A percentile compares a stretch with the other conserved stretches of the same genome.
These are phyloP conservation scores for Conops quadrifasciatus DNA, from an alignment of 2,888 invertebrate species.

Conservation along the genomic window DNA sequence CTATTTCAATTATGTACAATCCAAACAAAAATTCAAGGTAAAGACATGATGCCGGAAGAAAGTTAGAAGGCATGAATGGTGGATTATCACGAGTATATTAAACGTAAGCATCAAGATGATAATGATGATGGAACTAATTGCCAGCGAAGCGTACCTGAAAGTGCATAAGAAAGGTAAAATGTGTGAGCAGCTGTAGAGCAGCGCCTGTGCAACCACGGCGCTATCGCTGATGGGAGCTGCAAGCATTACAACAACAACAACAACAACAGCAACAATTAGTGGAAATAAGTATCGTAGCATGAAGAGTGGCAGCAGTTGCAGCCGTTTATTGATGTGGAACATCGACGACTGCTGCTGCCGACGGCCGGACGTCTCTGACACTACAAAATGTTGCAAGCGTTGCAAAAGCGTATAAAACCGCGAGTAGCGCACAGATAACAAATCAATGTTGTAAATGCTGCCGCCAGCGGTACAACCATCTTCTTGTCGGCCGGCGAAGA, in stretches of 20 bases:
- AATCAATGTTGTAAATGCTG: constrained; percentile 37
- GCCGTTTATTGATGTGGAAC: constrained; percentile 25
- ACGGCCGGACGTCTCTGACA: neutral
- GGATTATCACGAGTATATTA: neutral
- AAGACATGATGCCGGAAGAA: constrained; percentile 25
- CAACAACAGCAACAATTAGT: neutral
- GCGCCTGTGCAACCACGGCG: constrained; percentile 26
- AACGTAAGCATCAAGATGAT: neutral
- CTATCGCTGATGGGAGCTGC: constrained; percentile 18
- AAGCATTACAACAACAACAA: constrained; percentile 1
- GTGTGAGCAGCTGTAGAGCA: neutral
- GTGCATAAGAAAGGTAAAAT: no score
- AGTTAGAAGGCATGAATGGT: neutral
- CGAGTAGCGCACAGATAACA: constrained; percentile 15
- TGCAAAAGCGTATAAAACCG: constrained; percentile 39
- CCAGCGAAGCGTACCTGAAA: constrained; percentile 26
- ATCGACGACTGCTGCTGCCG: constrained; percentile 6
- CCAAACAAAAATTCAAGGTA: no score
- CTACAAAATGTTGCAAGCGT: constrained; percentile 15
- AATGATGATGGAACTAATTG: constrained; percentile 39
- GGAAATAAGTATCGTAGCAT: neutral
- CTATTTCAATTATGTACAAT: no score
- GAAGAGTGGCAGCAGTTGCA: neutral
- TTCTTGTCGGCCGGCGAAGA: neutral
- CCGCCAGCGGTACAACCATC: constrained; percentile 28